Evolutionary conservation across 2,888 invertebrate genomes (phyloP).

Genomic region (Oconnorella tubifera): DNA sequence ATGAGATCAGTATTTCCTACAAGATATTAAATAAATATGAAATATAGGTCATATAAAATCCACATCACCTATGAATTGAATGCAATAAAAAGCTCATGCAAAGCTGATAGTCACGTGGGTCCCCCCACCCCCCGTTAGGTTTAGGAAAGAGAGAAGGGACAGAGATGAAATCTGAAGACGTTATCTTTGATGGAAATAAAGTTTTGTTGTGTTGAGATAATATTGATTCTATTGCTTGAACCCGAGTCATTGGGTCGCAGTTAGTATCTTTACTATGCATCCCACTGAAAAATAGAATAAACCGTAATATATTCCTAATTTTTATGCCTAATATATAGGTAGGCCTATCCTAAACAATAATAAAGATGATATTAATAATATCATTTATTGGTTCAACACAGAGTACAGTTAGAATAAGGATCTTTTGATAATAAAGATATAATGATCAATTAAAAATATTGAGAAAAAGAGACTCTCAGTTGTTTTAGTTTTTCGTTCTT

Average conservation of each 20-base stretch:
- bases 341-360: not conserved
- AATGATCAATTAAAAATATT: too few relatives aligned
- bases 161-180: slow-evolving; percentile 62
- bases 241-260: slow-evolving; percentile 49
- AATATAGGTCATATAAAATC: too few relatives aligned
- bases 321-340: too few relatives aligned
- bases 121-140: slow-evolving; percentile 95
- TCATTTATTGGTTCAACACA: too few relatives aligned
- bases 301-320: too few relatives aligned
- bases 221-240: slow-evolving; percentile 46
- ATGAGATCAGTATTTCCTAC: too few relatives aligned
- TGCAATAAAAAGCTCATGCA: slow-evolving; percentile 60
- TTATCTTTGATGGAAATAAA: slow-evolving; percentile 58
- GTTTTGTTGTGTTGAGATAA: slow-evolving; percentile 54
- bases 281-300: slow-evolving; percentile 66
- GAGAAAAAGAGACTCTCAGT: not conserved
- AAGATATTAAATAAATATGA: too few relatives aligned
- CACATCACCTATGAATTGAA: too few relatives aligned
- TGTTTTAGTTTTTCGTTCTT: not conserved
- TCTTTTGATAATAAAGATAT: too few relatives aligned
- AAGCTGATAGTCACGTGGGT: slow-evolving; percentile 76
- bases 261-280: slow-evolving; percentile 83
- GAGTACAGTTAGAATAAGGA: too few relatives aligned
- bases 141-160: slow-evolving; percentile 52
- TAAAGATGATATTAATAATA: not conserved